Base-by-base conservation (phyloP, 1,140 invertebrate genomes). In the Drosophila parvula region DNA sequence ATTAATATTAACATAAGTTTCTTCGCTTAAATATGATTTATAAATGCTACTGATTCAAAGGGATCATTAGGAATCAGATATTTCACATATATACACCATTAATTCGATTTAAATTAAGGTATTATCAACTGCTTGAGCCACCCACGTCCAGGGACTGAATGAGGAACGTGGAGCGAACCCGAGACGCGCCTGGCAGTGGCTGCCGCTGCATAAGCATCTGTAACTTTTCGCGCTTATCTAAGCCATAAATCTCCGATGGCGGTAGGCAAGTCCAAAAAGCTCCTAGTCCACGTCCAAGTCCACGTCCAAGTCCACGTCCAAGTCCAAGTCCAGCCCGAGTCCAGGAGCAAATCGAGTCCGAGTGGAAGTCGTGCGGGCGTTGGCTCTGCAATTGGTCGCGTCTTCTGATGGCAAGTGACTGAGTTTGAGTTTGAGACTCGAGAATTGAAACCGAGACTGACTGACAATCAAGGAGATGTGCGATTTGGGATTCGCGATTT, bases 181-280 rank as follows among this genome's bases (percentile, higher is more conserved):
- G 68, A 78, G 77, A 78, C 61, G 68, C 80, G 68, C 48, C 76
- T 84, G 59, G 84, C 84, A 63, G 84, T 88, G 83, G 84, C 81
- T 88, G 84, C 77, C 65, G 77, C 84, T 89, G 83, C 84, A 89
- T 89, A 89, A 89, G 84, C 81, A 88, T 88, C 84, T 88, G 84
- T 88, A 88, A 84, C 84, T 88, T 88, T 89, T 88, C 77, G 80
- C 84, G 84, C 80, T 84, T 88, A 88, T 88, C 84, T 89, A 71
- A 83, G 84, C 84, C 81, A 88, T 88, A 88, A 88, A 88, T 88
- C 84, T 88, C 81, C 65, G 84, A 80, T 89, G 84, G 84, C 84
- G 84, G 84, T 84, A 69, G 84, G 84, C 83, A 88, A 83, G 84
- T 88, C 76, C 56, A 69, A 77, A 69, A 78, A 67, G 58, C 77